Evolutionary conservation across 2,113 vertebrate species (phyloP), one percentile per base, ranked within the genome.

Genomic region (Plecotus auritus): DNA sequence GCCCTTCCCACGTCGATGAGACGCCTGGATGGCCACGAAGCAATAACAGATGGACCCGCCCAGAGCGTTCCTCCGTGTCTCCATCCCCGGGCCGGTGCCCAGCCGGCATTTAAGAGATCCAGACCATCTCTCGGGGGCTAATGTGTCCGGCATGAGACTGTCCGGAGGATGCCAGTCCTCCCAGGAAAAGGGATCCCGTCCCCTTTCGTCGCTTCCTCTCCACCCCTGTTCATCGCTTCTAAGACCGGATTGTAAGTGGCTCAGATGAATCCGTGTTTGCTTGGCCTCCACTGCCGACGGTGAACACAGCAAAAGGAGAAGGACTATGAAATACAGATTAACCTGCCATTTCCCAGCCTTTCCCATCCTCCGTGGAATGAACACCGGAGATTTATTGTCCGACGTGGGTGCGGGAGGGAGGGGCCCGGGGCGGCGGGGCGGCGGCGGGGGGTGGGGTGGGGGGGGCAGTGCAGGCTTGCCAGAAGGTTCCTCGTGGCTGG

Each of bases 381-480:
- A 85, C 90, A 45, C 56, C 76, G 18, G n/a, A 80, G 80, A 91
- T 69, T 73, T 95, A 45, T 93, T 72, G 91, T 77, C 94, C 37
- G 37, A n/a, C 20, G 8, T n/a, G 47, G 32, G 35, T 78, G 14
- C 3, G 37, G 49, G 70, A 95, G 23, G 72, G 23, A 69, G 61
- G n/a, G 42, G 42, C 7, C 42, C 42, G 42, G 42, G 42, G 42
- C 1, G 42, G 42, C n/a, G n/a, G n/a, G n/a, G n/a, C n/a, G n/a
- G n/a, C n/a, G n/a, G n/a, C n/a, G n/a, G n/a, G n/a, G n/a, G n/a
- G n/a, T n/a, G 40, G 40, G 37, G 37, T 40, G 37, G 37, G 37
- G 37, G 37, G 37, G 3, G 37, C 37, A 4, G 37, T 40, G 37
- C 37, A 40, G 37, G 37, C 37, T 40, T 40, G 37, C 37, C 40